A percentile compares a stretch with the other conserved stretches of the same genome.
phyloP scores from a whole-genome alignment of 2,797 vertebrate genomes.

The Nannoperca australis region DNA sequence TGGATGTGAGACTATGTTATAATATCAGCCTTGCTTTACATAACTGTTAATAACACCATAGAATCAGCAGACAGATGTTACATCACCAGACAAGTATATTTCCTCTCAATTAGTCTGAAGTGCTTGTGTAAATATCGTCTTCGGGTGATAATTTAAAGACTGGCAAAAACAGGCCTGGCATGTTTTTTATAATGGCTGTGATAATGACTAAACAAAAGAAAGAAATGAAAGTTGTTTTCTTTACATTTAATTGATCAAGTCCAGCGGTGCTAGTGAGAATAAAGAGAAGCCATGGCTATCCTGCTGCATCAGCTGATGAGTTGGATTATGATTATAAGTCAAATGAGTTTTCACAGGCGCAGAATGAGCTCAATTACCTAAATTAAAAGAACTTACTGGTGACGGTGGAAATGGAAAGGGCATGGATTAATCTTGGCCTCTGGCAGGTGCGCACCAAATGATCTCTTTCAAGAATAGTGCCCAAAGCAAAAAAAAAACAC shows the following conservation, averaged over 20 bases:
- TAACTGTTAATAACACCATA: conserved; percentile 7
- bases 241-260: conserved; percentile 18
- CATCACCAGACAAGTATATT: conserved; percentile 10
- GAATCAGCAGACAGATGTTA: conserved; percentile 27
- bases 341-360: conserved; percentile 63
- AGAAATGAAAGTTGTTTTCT: background rate
- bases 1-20: conserved; percentile 27
- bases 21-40: background rate
- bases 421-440: conserved; percentile 52
- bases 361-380: conserved; percentile 68
- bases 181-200: conserved; percentile 19
- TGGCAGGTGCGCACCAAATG: conserved; percentile 42
- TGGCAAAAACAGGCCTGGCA: background rate
- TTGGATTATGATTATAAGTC: conserved; percentile 65
- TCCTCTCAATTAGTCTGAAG: conserved; percentile 38
- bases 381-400: conserved; percentile 59
- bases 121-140: conserved; percentile 33
- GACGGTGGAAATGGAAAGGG: conserved; percentile 48
- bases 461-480: conserved; percentile 34
- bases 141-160: conserved; percentile 31
- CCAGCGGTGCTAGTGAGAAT: conserved; percentile 11
- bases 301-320: conserved; percentile 46
- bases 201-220: conserved; percentile 10
- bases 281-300: conserved; percentile 35
- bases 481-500: conserved; percentile 1